Evolutionary conservation across 2,113 vertebrate species (phyloP), one percentile per base, ranked within the genome.

Genomic region (Tinamus guttatus): DNA sequence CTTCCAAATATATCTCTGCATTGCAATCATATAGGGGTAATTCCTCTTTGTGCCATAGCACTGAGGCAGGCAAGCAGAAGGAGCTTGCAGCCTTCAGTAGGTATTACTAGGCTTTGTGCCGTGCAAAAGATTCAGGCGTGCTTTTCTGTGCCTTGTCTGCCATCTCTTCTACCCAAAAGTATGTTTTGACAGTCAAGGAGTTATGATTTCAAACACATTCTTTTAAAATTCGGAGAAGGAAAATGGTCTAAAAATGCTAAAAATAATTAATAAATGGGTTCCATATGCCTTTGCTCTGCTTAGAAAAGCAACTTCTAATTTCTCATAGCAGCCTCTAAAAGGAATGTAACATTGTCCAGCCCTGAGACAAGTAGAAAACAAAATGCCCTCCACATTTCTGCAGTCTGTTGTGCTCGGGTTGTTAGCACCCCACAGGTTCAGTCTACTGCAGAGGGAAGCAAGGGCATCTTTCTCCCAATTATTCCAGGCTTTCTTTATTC

Each of bases 41-140:
- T 47, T 78, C 41, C 17, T 68, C 36, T 81, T 70, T 56, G 24
- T 20, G 11, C 12, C 15, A 15, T 79, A 60, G 28, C 13, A 38
- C 18, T 80, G 45, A 63, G 11, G 18, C 27, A 68, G 84, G 77
- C 47, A 18, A 77, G 9, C 5, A 63, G 32, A 73, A 59, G 24
- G 77, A 24, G 28, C 5, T 12, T 28, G 32, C 52, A 63, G 14
- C 11, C 17, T 2, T 73, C 16, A 10, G 51, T 58, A 68, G 80
- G 38, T 86, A 90, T 85, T 75, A 85, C 75, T 60, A 41, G 89
- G 65, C 59, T 75, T 38, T 83, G 58, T 90, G 82, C 24, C 84
- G 90, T 90, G 80, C 36, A 62, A 90, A 91, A 84, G 22, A 91
- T 36, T 4, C 19, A 73, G 56, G 77, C 90, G 79, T 47, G 49